Evolutionary conservation across 2,113 vertebrate genomes (phyloP).

Genomic region (Pseudonaja textilis): DNA sequence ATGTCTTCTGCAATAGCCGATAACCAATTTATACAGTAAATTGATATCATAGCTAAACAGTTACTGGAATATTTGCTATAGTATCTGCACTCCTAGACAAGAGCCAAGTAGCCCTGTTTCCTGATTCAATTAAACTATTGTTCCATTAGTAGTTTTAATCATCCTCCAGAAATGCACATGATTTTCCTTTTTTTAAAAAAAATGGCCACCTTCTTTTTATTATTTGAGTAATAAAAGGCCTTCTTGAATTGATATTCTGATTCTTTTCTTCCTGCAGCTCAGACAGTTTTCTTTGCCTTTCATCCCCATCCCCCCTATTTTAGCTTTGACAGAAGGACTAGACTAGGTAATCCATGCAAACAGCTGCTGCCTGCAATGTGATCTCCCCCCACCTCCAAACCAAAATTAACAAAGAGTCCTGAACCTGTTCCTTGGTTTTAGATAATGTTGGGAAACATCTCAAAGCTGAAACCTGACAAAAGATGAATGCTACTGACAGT

Average conservation of each 20-base stretch:
- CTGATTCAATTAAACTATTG: background rate
- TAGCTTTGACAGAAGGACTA: slow-evolving; percentile 76
- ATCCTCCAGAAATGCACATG: background rate
- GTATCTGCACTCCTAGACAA: background rate
- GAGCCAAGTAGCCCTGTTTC: background rate
- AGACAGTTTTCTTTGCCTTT: slow-evolving; percentile 60
- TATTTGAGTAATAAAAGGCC: slow-evolving; percentile 47
- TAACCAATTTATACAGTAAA: background rate
- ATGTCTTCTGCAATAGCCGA: background rate
- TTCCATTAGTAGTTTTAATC: background rate
- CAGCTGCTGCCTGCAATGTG: slow-evolving; percentile 78
- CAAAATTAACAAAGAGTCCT: slow-evolving; percentile 66
- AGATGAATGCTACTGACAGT: slow-evolving; percentile 61
- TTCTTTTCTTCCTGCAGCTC: slow-evolving; percentile 65
- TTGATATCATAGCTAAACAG: background rate
- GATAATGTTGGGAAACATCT: slow-evolving; percentile 62
- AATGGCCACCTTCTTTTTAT: slow-evolving; percentile 33
- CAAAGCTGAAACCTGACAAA: slow-evolving; percentile 66
- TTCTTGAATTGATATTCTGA: slow-evolving; percentile 64
- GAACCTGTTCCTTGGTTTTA: slow-evolving; percentile 64
- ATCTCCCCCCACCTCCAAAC: slow-evolving; percentile 58
- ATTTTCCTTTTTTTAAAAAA: background rate
- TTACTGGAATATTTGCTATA: background rate
- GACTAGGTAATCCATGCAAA: slow-evolving; percentile 79
- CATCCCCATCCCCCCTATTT: background rate